Evolutionary conservation across 2,113 vertebrate genomes (phyloP).

Genomic region (Marmota flaviventris): DNA sequence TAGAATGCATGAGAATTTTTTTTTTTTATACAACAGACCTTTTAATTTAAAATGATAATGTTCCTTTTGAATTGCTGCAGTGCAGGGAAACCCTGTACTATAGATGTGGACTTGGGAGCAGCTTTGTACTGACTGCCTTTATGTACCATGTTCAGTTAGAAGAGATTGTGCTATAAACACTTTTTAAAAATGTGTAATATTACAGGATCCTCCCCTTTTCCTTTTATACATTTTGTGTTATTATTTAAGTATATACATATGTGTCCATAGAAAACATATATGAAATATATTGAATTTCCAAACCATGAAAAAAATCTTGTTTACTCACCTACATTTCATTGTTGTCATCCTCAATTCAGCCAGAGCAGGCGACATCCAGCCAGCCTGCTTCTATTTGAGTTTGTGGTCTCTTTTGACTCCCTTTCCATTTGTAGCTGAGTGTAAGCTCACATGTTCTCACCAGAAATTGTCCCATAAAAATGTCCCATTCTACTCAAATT

Average conservation of each 20-base stretch:
- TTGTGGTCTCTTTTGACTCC: neutral
- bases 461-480: slow-evolving; percentile 55
- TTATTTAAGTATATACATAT: neutral
- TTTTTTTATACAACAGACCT: slow-evolving; percentile 24
- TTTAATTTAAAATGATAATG: slow-evolving; percentile 52
- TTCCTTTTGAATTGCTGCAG: neutral
- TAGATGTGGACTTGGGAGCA: neutral
- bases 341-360: neutral
- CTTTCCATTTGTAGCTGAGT: neutral
- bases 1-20: slow-evolving; percentile 41
- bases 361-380: neutral
- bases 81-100: neutral
- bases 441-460: neutral
- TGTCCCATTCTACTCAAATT: neutral
- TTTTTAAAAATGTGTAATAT: neutral
- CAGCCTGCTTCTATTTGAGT: neutral
- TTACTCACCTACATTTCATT: slow-evolving; percentile 45
- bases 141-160: neutral
- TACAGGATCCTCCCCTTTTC: neutral
- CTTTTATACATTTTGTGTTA: neutral
- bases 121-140: neutral
- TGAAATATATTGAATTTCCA: neutral
- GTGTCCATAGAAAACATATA: neutral
- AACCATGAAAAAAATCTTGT: neutral
- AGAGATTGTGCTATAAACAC: neutral